Conservation (phyloP, 2,888 invertebrate genomes). For the Eledone cirrhosa region DNA sequence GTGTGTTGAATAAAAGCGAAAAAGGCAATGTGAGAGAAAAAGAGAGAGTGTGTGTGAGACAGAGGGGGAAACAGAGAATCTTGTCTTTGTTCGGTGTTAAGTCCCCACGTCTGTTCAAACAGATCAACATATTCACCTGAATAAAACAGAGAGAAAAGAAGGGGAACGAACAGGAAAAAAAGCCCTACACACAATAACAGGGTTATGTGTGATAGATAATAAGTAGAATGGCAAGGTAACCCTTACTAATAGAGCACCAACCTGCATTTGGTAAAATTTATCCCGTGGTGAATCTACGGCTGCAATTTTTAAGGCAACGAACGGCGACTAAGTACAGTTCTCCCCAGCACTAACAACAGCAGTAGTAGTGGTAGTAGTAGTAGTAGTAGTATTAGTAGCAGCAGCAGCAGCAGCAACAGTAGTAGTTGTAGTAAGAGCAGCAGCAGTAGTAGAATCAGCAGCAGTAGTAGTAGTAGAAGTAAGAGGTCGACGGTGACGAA, state of each 20-base stretch:
- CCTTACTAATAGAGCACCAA: neutral
- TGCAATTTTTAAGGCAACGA: slow-evolving; percentile 15
- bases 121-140: no score
- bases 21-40: no score
- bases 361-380: neutral
- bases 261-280: slow-evolving; percentile 29
- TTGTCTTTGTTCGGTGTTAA: no score
- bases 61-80: no score
- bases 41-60: no score
- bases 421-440: neutral
- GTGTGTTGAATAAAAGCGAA: no score
- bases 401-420: neutral
- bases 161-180: no score
- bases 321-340: neutral
- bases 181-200: no score
- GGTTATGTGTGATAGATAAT: no score
- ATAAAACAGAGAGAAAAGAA: no score
- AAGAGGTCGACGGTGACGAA: neutral
- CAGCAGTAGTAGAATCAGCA: neutral
- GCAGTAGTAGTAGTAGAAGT: neutral
- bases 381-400: neutral
- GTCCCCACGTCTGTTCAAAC: no score
- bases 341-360: neutral
- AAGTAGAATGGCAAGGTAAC: no score
- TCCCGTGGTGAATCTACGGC: slow-evolving; percentile 7